phyloP scores from a whole-genome alignment of 23 tunicate species.

The Aplidium turbinatum region DNA sequence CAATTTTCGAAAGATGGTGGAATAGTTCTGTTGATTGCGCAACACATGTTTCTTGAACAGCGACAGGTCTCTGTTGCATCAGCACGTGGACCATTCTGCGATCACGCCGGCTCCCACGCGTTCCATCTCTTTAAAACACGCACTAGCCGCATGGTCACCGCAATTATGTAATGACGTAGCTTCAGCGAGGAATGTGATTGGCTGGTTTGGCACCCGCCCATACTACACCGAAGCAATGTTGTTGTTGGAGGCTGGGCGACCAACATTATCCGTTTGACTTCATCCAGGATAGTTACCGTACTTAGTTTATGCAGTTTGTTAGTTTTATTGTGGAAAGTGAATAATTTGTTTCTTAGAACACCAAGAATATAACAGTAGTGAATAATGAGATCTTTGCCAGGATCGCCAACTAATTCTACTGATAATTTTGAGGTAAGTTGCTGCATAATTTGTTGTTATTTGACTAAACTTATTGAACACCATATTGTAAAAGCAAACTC shows the following conservation, averaged over 20 bases:
- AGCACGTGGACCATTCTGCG: conserved; percentile 23
- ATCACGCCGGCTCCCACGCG: conserved; percentile 49
- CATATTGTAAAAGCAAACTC: no score
- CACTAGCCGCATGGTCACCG: conserved; percentile 28
- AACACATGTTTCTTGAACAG: no score
- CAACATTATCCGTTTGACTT: no score
- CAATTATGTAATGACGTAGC: conserved; percentile 14
- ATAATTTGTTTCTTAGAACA: not conserved
- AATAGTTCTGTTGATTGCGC: no score
- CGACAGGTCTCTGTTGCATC: no score
- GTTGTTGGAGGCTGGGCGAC: not conserved
- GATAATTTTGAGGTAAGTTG: conserved; percentile 56
- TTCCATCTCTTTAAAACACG: conserved; percentile 32
- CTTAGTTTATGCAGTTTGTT: no score
- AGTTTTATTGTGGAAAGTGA: no score
- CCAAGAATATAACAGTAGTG: not conserved
- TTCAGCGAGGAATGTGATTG: conserved; percentile 11
- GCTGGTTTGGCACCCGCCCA: conserved; percentile 34
- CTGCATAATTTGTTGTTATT: no score
- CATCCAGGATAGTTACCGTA: no score
- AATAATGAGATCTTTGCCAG: conserved; percentile 57
- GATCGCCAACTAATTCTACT: conserved; percentile 34
- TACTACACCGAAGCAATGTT: conserved; percentile 5
- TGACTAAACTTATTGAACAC: not conserved
- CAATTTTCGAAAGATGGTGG: no score